Evolutionary conservation across 2,888 invertebrate species (phyloP).

Genomic region (Acanthococcus lagerstroemiae): DNA sequence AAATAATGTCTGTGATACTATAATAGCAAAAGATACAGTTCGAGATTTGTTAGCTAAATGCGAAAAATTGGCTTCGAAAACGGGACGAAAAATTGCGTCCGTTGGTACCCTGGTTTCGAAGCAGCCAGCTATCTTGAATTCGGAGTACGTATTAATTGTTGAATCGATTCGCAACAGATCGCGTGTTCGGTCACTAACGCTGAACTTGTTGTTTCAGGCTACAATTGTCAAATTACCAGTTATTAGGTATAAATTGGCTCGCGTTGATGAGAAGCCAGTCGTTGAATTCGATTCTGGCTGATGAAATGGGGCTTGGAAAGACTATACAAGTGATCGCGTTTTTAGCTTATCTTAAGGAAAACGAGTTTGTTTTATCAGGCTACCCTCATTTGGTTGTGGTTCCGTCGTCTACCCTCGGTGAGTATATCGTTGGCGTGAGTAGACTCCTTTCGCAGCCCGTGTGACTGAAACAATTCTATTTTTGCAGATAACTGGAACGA

Average conservation of each 20-base stretch:
- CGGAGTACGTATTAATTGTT: constrained; percentile 54
- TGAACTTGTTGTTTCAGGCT: constrained; percentile 45
- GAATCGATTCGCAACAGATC: too few species aligned
- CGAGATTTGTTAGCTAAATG: constrained; percentile 75
- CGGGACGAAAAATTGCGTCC: constrained; percentile 68
- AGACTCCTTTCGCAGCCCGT: too few species aligned
- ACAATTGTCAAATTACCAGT: constrained; percentile 72
- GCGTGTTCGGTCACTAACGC: background rate
- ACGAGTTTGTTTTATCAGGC: constrained; percentile 47
- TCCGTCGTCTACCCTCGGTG: constrained; percentile 89
- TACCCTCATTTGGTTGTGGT: constrained; percentile 88
- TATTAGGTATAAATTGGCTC: constrained; percentile 87
- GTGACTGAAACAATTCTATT: too few species aligned
- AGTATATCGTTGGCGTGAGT: too few species aligned
- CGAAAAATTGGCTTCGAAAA: constrained; percentile 63
- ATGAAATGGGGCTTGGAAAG: constrained; percentile 95
- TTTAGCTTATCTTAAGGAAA: constrained; percentile 76
- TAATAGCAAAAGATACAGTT: constrained; percentile 66
- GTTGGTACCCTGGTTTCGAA: constrained; percentile 58
- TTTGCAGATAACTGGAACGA: constrained; percentile 69
- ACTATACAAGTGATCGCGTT: constrained; percentile 91
- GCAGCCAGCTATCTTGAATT: constrained; percentile 61
- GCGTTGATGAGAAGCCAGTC: constrained; percentile 77
- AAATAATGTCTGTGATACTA: constrained; percentile 62
- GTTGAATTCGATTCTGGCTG: constrained; percentile 89